Conservation (phyloP, 2,888 invertebrate species). For the Nemurella pictetii region DNA sequence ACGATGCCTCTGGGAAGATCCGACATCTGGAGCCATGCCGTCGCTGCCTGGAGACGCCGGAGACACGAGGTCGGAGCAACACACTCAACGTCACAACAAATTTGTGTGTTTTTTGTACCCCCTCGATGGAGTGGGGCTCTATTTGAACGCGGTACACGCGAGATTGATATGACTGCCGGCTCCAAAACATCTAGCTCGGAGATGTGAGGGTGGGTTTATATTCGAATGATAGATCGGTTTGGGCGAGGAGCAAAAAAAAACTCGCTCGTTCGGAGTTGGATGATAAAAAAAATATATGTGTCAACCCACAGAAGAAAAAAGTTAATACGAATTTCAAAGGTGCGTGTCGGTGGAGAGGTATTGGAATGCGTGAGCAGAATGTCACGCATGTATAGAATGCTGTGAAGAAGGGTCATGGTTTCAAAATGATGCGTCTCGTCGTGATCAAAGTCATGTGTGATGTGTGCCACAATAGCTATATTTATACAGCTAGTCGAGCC, state of each 20-base stretch:
- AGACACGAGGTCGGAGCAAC: too few relatives aligned
- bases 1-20: neutral
- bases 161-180: neutral
- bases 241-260: neutral
- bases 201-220: neutral
- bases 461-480: neutral
- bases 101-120: neutral
- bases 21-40: neutral
- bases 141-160: neutral
- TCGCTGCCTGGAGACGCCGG: neutral
- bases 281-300: neutral
- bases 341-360: neutral
- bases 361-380: neutral
- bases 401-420: neutral
- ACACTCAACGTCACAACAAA: neutral
- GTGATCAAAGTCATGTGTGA: too few relatives aligned
- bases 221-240: neutral
- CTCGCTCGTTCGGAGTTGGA: neutral
- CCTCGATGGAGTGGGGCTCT: neutral
- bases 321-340: neutral
- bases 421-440: neutral
- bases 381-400: neutral
- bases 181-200: neutral
- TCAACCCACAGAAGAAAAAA: neutral
- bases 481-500: neutral